phyloP scores from a whole-genome alignment of 2,888 invertebrate genomes.

The Saturnia pavonia region DNA sequence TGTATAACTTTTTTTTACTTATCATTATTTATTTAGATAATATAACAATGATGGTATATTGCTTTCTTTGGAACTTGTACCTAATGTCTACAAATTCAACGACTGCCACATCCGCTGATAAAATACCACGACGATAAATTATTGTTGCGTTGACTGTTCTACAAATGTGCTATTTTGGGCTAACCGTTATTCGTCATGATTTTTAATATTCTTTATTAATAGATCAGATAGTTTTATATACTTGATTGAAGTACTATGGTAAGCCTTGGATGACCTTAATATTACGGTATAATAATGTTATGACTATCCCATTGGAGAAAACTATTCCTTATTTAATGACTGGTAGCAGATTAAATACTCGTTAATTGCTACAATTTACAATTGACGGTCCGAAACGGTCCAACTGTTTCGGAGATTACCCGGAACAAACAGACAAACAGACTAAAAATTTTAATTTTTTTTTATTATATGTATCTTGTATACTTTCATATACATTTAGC shows the following conservation, averaged over 20 bases:
- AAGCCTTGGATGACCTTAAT: neutral
- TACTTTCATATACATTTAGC: no score
- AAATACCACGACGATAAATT: neutral
- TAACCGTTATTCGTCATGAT: neutral
- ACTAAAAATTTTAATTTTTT: no score
- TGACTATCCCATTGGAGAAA: no score
- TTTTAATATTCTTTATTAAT: neutral
- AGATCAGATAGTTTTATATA: neutral
- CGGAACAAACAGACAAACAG: no score
- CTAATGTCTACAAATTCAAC: constrained; percentile 8
- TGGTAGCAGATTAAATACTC: no score
- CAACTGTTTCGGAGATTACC: no score
- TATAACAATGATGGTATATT: neutral
- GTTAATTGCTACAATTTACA: no score
- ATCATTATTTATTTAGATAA: neutral
- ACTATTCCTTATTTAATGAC: no score
- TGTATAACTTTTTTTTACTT: neutral
- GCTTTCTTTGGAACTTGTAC: neutral
- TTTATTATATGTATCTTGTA: no score
- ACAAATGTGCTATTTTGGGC: neutral
- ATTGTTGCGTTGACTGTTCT: neutral
- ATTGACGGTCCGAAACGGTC: no score
- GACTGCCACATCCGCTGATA: constrained; percentile 6
- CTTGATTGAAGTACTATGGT: neutral
- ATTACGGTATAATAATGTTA: no score